These are phyloP conservation scores for Cyprinodon variegatus DNA, from an alignment of 2,113 vertebrate genomes.

Conservation along the genomic window DNA sequence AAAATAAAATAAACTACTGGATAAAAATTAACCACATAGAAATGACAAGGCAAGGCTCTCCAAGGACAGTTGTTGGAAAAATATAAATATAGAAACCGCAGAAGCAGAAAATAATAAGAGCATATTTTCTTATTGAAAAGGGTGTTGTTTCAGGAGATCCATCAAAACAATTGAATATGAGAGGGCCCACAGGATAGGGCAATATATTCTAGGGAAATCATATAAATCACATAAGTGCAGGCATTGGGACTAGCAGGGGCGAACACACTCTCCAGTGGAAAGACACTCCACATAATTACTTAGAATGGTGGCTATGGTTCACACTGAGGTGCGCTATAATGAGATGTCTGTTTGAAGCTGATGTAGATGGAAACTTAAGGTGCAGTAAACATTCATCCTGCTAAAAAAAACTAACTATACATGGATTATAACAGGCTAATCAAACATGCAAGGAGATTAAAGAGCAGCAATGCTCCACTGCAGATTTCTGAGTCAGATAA, in stretches of 20 bases:
- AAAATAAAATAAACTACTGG: constrained; percentile 37
- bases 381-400: constrained; percentile 30
- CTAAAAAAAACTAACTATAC: not conserved
- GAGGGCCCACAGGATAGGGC: constrained; percentile 51
- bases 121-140: constrained; percentile 70
- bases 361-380: not conserved
- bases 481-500: constrained; percentile 32
- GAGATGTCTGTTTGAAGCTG: constrained; percentile 34
- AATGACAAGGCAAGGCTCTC: constrained; percentile 46
- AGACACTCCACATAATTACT: constrained; percentile 60
- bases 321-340: constrained; percentile 20
- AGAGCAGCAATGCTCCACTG: constrained; percentile 67
- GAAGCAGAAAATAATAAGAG: constrained; percentile 53
- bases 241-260: constrained; percentile 33
- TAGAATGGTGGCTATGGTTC: constrained; percentile 29
- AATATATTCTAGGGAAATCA: constrained; percentile 66
- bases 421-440: constrained; percentile 68
- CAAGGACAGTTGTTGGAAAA: constrained; percentile 54
- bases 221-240: constrained; percentile 63
- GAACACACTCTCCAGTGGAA: constrained; percentile 32
- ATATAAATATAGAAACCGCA: constrained; percentile 63
- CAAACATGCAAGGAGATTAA: constrained; percentile 73
- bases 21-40: constrained; percentile 50
- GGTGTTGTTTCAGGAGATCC: constrained; percentile 67
- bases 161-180: constrained; percentile 74